These are phyloP conservation scores for Eristalis intricaria DNA, from an alignment of 2,888 invertebrate genomes.

Conservation along the genomic window DNA sequence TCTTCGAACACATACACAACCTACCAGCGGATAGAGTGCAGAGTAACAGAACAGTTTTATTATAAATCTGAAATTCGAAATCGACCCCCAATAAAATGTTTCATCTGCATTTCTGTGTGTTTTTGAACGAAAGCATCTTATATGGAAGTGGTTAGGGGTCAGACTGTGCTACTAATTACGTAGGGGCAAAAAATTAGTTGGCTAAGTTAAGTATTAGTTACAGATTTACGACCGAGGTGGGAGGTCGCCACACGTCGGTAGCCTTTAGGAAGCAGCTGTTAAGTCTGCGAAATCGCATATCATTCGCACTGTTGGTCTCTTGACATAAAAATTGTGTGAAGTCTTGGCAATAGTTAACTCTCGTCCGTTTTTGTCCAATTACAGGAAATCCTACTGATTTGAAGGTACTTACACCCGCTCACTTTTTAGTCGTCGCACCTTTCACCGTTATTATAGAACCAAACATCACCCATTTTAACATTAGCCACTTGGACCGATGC, in stretches of 20 bases:
- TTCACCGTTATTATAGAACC: slow-evolving; percentile 40
- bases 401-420: slow-evolving; percentile 54
- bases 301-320: slow-evolving; percentile 39
- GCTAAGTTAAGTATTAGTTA: slow-evolving; percentile 46
- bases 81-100: slow-evolving; percentile 42
- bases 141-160: too few relatives aligned
- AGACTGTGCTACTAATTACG: too few relatives aligned
- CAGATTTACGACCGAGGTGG: slow-evolving; percentile 61
- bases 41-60: slow-evolving; percentile 31
- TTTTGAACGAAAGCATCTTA: slow-evolving; percentile 64
- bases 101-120: slow-evolving; percentile 62
- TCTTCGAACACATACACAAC: slow-evolving; percentile 23
- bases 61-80: slow-evolving; percentile 50
- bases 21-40: slow-evolving; percentile 28
- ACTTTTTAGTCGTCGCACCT: slow-evolving; percentile 62
- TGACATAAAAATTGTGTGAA: slow-evolving; percentile 56
- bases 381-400: slow-evolving; percentile 68
- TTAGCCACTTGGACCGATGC: slow-evolving; percentile 51
- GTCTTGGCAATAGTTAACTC: slow-evolving; percentile 66
- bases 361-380: slow-evolving; percentile 65
- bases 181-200: slow-evolving; percentile 21
- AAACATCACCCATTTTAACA: slow-evolving; percentile 51
- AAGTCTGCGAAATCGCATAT: slow-evolving; percentile 57
- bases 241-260: slow-evolving; percentile 61
- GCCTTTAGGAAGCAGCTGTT: slow-evolving; percentile 61